Conservation (phyloP, 2,113 vertebrate genomes). For the Myodes glareolus region DNA sequence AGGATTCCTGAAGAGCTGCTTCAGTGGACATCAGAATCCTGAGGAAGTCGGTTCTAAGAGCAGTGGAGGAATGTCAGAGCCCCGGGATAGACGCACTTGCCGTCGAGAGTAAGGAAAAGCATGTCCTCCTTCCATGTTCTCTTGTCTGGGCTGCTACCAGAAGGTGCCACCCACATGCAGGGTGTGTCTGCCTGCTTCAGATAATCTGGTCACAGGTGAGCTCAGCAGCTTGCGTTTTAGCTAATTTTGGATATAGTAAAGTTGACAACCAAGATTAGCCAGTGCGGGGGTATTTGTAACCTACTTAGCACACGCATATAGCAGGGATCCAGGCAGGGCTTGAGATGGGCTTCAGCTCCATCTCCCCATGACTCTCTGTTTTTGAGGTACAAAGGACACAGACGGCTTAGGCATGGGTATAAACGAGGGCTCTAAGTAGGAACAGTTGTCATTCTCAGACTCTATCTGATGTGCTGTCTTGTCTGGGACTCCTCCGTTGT, state of each 20-base stretch:
- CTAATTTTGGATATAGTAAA: not conserved
- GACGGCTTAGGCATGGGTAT: not conserved
- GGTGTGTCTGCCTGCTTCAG: not conserved
- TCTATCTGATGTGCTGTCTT: not conserved
- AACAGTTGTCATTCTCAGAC: not conserved
- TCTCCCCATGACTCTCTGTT: not conserved
- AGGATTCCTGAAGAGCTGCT: too few relatives aligned
- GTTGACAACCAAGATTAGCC: not conserved
- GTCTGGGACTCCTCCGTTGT: not conserved
- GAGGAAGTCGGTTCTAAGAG: not conserved
- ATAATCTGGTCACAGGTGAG: not conserved
- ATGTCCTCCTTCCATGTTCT: not conserved
- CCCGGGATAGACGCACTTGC: too few relatives aligned
- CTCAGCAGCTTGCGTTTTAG: not conserved
- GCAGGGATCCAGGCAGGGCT: not conserved
- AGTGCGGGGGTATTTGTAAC: not conserved
- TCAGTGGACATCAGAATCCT: not conserved
- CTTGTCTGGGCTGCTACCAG: not conserved
- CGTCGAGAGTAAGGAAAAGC: not conserved
- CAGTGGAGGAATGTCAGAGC: not conserved
- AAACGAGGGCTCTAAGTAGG: not conserved
- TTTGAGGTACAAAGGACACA: not conserved
- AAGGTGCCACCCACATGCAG: not conserved
- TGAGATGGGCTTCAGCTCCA: too few relatives aligned
- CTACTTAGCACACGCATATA: not conserved